These are phyloP conservation scores for Trichonephila clavata DNA, from an alignment of 1,140 invertebrate species.

Conservation along the genomic window DNA sequence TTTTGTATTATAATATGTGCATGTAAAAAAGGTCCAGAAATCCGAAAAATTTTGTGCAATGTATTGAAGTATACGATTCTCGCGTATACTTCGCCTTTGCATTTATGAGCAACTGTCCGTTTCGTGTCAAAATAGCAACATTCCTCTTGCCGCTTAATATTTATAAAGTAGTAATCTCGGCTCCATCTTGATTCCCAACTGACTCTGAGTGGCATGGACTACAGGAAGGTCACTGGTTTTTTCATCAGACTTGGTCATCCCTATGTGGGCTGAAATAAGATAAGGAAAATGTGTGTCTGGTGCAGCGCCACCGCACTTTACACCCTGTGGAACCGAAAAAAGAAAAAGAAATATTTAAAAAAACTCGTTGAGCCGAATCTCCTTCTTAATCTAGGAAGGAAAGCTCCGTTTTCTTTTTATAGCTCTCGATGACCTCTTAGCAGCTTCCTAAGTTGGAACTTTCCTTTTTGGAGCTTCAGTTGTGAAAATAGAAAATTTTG, in stretches of 20 bases:
- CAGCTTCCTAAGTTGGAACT: not conserved
- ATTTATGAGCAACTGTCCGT: not conserved
- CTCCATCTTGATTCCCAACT: slow-evolving; percentile 9
- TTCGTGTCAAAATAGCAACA: not conserved
- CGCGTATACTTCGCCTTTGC: not conserved
- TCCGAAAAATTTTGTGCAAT: too few relatives aligned
- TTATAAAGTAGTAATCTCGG: not conserved
- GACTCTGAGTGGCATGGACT: not conserved
- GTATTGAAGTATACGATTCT: too few relatives aligned
- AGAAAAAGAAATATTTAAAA: not conserved
- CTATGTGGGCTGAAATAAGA: slow-evolving; percentile 4
- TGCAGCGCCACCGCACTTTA: not conserved
- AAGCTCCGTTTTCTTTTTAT: not conserved
- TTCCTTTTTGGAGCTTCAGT: too few relatives aligned
- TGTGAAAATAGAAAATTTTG: too few relatives aligned
- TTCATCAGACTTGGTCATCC: not conserved
- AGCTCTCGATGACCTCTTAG: not conserved
- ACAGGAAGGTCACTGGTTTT: not conserved
- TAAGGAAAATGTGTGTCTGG: not conserved
- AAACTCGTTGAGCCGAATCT: not conserved
- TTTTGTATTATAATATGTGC: too few relatives aligned
- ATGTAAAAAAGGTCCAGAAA: too few relatives aligned
- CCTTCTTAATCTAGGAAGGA: not conserved
- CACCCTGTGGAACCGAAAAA: not conserved
- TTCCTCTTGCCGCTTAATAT: not conserved